Evolutionary conservation across 1,140 invertebrate species (phyloP), one percentile per base, ranked within the genome.

Genomic region (Bombus terrestris): DNA sequence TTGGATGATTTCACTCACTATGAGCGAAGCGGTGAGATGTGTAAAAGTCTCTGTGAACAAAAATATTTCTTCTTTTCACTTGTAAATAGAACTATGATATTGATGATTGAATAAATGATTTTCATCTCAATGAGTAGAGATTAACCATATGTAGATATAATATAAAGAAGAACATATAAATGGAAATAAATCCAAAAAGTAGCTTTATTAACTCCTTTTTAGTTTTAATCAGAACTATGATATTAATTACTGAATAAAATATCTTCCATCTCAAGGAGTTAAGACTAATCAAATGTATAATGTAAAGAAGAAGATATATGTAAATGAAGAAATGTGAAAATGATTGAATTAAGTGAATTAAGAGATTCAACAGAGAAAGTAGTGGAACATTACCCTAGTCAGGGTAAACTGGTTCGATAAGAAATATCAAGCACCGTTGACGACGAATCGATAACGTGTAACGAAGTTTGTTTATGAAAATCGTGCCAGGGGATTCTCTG

Each of bases 401-500:
- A 74, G 71, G n/a, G 28, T 43, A 53, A 73, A 28, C 1, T 22
- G n/a, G 8, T 35, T 81, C 6, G 53, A 39, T n/a, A 81, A 59
- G 62, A 87, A 79, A 39, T 25, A 74, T 89, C 39, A 35, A 57
- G 37, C 39, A 76, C n/a, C 62, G 35, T 25, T 35, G 62, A n/a
- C 35, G 35, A 25, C 35, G 47, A 88, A 89, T 88, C 80, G 84
- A 89, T 83, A 66, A 74, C 74, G 22, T 66, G 66, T 85, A 76
- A 76, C n/a, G 88, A 83, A 59, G 87, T 15, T 81, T 68, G n/a
- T 81, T 88, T 80, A 73, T 74, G 59, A 79, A 81, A 81, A 82
- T 37, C 71, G 69, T 37, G 64, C 35, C 80, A 53, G 71, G 47
- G 25, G 15, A n/a, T 32, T 64, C 12, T 68, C 66, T 32, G 37